These are phyloP conservation scores for Xenopus laevis DNA, from an alignment of 2,113 vertebrate genomes.

Conservation along the genomic window DNA sequence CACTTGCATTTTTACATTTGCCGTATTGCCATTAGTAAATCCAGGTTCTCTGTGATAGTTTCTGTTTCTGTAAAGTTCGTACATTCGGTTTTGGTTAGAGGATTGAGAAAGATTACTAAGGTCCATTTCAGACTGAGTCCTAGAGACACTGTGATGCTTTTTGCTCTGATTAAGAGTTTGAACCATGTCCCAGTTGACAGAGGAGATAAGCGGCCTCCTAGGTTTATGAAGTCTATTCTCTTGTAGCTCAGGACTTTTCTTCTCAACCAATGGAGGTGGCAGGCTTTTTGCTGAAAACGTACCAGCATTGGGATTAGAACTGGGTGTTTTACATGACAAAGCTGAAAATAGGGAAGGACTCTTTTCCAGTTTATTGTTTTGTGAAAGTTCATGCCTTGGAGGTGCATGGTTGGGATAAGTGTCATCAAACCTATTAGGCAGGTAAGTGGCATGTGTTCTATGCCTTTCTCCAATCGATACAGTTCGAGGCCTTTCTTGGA, in stretches of 20 bases:
- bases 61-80: slow-evolving; percentile 54
- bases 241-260: slow-evolving; percentile 50
- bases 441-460: slow-evolving; percentile 57
- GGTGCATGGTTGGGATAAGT: not conserved
- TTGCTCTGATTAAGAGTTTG: slow-evolving; percentile 47
- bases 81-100: slow-evolving; percentile 50
- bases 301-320: slow-evolving; percentile 38
- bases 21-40: slow-evolving; percentile 47
- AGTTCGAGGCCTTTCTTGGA: slow-evolving; percentile 62
- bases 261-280: slow-evolving; percentile 50
- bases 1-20: slow-evolving; percentile 44
- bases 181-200: slow-evolving; percentile 66
- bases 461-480: slow-evolving; percentile 61
- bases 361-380: slow-evolving; percentile 44
- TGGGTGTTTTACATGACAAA: slow-evolving; percentile 33
- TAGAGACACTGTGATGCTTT: slow-evolving; percentile 49
- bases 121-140: slow-evolving; percentile 60
- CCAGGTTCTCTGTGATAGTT: slow-evolving; percentile 47
- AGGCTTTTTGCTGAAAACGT: slow-evolving; percentile 64
- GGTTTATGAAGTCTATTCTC: slow-evolving; percentile 55
- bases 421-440: slow-evolving; percentile 30
- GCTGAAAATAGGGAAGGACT: slow-evolving; percentile 47
- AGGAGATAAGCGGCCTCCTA: slow-evolving; percentile 67
- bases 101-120: slow-evolving; percentile 29
- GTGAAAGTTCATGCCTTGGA: slow-evolving; percentile 49